Evolutionary conservation across 2,113 vertebrate species (phyloP), one percentile per base, ranked within the genome.

Genomic region (Forbesichthys agassizii): DNA sequence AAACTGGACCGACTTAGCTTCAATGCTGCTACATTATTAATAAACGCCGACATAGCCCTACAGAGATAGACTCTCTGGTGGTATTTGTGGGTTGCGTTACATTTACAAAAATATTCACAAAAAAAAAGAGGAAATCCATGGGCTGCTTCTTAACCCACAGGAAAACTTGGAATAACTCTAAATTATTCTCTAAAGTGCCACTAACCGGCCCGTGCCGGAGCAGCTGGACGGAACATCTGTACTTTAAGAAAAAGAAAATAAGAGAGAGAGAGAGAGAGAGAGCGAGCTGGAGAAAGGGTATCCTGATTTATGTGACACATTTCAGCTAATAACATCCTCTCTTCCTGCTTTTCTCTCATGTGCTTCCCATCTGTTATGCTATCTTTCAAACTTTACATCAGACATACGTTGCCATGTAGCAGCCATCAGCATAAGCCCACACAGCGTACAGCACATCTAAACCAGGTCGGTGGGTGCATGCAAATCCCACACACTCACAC

Each of bases 101-200:
- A 5, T 46, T 3, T 1, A 14, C 42, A 12, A 13, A 12, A 42
- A 12, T 27, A 12, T 60, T 33, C 57, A 11, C 20, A 42, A 6
- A 60, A 33, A 16, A 66, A 68, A 64, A 20, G n/a, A 70, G 5
- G 1, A 4, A 9, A 68, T 2, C 12, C 46, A 57, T 47, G 63
- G 33, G 68, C 51, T 68, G 65, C 18, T 68, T 72, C n/a, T 62
- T 57, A 42, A 48, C 73, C 33, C 57, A 83, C 20, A 47, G 61
- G 27, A 78, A 84, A 79, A 77, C 73, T 74, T 51, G 66, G 66
- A 85, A 86, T 62, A 77, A 83, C 73, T 76, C 0, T 71, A 59
- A 59, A 61, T 82, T 70, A 68, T 16, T 16, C 71, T 83, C 77
- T 66, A 54, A 55, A 75, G 84, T 70, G 70, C 67, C 53, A 58